These are phyloP conservation scores for Liopterus haemorrhoidalis DNA, from an alignment of 2,888 invertebrate species.

Conservation along the genomic window DNA sequence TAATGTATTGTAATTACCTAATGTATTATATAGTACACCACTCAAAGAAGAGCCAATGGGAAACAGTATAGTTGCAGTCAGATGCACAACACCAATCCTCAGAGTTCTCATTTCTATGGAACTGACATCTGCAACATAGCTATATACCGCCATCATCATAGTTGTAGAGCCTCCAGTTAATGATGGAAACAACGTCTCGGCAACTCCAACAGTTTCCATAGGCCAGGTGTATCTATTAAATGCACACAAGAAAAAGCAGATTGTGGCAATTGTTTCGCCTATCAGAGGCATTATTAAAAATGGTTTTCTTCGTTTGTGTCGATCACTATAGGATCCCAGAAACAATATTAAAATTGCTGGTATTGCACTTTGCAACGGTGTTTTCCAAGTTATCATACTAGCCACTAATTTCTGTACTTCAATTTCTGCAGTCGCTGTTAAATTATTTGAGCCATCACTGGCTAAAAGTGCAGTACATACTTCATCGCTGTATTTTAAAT, in stretches of 20 bases:
- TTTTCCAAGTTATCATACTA: conserved; percentile 43
- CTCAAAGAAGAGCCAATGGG: conserved; percentile 46
- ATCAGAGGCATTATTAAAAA: conserved; percentile 42
- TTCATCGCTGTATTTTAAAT: conserved; percentile 48
- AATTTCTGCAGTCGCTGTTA: conserved; percentile 43
- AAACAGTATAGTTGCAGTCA: conserved; percentile 47
- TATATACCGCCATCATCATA: conserved; percentile 42
- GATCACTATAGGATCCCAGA: conserved; percentile 44
- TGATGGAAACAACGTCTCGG: conserved; percentile 52
- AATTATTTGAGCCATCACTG: conserved; percentile 34
- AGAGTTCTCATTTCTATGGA: conserved; percentile 55
- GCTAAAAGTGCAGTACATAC: conserved; percentile 47
- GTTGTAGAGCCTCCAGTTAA: conserved; percentile 54
- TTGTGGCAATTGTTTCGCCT: conserved; percentile 45
- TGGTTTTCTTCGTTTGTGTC: conserved; percentile 43
- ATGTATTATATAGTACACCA: conserved; percentile 45
- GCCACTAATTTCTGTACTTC: conserved; percentile 48
- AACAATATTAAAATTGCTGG: conserved; percentile 42
- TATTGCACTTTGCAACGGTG: conserved; percentile 39
- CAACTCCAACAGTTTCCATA: conserved; percentile 48
- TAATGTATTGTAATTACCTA: too few species aligned
- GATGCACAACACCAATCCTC: conserved; percentile 54
- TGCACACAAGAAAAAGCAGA: conserved; percentile 50
- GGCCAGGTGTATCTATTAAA: conserved; percentile 54
- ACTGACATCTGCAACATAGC: conserved; percentile 46